Percentiles rank a stretch among this genome's conserved stretches.
phyloP scores from a whole-genome alignment of 2,113 vertebrate species.

The Pseudopipra pipra region DNA sequence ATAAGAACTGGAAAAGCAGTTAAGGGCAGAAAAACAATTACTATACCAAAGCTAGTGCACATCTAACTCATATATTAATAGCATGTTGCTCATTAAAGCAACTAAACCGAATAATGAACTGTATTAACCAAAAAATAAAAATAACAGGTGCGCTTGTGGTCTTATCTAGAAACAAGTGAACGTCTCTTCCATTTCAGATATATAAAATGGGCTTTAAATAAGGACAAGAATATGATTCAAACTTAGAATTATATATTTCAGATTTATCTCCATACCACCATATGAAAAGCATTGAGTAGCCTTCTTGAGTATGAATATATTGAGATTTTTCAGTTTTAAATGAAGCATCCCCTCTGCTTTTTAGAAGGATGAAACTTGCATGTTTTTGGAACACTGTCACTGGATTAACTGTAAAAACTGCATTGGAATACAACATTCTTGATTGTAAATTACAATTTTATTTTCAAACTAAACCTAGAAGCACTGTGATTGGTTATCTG shows the following conservation, averaged over 20 bases:
- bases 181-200: neutral
- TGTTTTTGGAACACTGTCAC: neutral
- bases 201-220: neutral
- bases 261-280: neutral
- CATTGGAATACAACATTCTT: neutral
- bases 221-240: neutral
- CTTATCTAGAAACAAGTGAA: neutral
- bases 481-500: neutral
- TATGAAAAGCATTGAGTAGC: neutral
- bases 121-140: neutral
- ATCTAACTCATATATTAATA: neutral
- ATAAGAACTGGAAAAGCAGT: neutral
- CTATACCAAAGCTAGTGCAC: neutral
- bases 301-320: neutral
- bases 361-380: neutral
- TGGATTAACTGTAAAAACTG: neutral
- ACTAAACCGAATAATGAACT: neutral
- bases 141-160: neutral
- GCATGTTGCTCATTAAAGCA: neutral
- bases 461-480: neutral
- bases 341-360: neutral
- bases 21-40: neutral
- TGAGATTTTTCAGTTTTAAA: conserved; percentile 18
- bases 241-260: neutral
- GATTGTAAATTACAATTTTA: neutral